Conservation (phyloP, 2,113 vertebrate genomes). For the Amphilophus citrinellus region DNA sequence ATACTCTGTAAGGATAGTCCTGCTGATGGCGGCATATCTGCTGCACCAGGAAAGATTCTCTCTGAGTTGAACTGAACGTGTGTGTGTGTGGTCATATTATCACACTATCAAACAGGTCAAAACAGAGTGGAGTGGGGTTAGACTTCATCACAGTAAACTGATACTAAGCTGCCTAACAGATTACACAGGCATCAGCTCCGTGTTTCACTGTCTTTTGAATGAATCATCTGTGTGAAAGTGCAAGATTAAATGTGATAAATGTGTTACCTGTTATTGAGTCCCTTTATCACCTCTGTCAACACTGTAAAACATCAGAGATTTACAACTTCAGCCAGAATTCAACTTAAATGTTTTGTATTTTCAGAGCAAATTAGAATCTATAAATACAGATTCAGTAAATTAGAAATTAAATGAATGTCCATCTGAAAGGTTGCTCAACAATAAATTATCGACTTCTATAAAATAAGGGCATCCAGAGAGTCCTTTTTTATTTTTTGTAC, state of each 20-base stretch:
- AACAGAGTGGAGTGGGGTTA: background rate
- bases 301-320: background rate
- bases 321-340: too few relatives aligned
- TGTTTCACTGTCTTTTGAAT: conserved; percentile 8
- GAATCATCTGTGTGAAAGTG: background rate
- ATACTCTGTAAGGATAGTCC: too few relatives aligned
- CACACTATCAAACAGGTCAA: background rate
- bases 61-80: background rate
- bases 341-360: too few relatives aligned
- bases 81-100: background rate
- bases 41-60: background rate
- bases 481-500: too few relatives aligned
- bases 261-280: background rate
- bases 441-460: too few relatives aligned
- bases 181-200: conserved; percentile 11
- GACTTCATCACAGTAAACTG: conserved; percentile 42
- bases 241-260: background rate
- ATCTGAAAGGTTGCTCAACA: too few relatives aligned
- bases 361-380: too few relatives aligned
- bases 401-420: too few relatives aligned
- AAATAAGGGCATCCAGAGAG: too few relatives aligned
- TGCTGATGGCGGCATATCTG: too few relatives aligned
- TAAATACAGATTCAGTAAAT: too few relatives aligned
- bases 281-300: background rate
- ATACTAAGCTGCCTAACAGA: conserved; percentile 54